phyloP scores from a whole-genome alignment of 2,888 invertebrate genomes.

The Dusona sp. region DNA sequence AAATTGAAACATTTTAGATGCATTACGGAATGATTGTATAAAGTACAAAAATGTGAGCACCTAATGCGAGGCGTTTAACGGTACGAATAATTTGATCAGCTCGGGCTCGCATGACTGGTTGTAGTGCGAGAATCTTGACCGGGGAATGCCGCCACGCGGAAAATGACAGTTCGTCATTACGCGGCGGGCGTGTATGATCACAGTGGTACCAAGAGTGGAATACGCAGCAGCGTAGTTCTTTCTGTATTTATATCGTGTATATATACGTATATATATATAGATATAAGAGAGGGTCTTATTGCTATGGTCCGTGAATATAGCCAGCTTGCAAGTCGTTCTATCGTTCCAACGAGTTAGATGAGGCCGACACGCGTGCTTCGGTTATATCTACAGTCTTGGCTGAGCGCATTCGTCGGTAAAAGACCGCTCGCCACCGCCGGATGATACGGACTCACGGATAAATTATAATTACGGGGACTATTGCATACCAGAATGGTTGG shows the following conservation, averaged over 20 bases:
- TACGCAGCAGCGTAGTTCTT: slow-evolving; percentile 12
- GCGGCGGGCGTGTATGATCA: slow-evolving; percentile 57
- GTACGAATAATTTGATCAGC: slow-evolving; percentile 74
- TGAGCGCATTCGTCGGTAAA: slow-evolving; percentile 62
- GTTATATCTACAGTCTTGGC: slow-evolving; percentile 48
- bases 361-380: slow-evolving; percentile 52
- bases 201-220: slow-evolving; percentile 26
- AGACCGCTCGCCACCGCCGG: slow-evolving; percentile 66
- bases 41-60: slow-evolving; percentile 4
- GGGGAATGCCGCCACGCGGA: slow-evolving; percentile 71
- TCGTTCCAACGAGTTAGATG: slow-evolving; percentile 35
- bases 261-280: not conserved
- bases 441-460: slow-evolving; percentile 76
- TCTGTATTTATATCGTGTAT: not conserved
- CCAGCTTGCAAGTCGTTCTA: slow-evolving; percentile 22
- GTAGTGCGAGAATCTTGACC: slow-evolving; percentile 73
- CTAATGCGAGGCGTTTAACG: slow-evolving; percentile 74
- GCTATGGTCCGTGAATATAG: slow-evolving; percentile 29
- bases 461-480: slow-evolving; percentile 77
- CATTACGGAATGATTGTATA: not conserved
- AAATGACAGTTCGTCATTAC: slow-evolving; percentile 80
- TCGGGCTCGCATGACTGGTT: slow-evolving; percentile 65
- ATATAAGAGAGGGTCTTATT: slow-evolving; percentile 12
- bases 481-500: slow-evolving; percentile 64
- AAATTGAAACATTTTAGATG: not conserved